Percentiles rank a stretch among this genome's conserved stretches.
phyloP scores from a whole-genome alignment of 1,140 invertebrate species.

The Orchestia grillus region DNA sequence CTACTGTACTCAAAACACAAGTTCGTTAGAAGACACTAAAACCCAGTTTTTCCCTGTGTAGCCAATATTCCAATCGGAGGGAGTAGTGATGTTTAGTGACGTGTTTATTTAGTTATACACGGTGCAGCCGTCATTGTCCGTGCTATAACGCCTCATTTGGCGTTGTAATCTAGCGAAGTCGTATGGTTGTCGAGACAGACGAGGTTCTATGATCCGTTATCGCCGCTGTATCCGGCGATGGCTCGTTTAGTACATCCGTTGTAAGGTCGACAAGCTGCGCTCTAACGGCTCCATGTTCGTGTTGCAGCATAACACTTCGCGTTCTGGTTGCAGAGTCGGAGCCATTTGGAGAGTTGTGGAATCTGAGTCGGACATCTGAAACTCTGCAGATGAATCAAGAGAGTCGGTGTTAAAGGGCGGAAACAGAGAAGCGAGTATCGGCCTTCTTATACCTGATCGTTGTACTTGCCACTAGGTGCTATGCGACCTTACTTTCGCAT shows the following conservation, averaged over 20 bases:
- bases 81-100: background rate
- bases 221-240: background rate
- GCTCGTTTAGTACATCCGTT: constrained; percentile 7
- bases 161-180: background rate
- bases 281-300: background rate
- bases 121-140: background rate
- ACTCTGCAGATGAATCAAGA: too few species aligned
- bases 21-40: too few species aligned
- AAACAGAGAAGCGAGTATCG: too few species aligned
- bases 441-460: too few species aligned
- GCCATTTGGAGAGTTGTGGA: background rate
- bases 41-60: too few species aligned
- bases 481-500: too few species aligned
- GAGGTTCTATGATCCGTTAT: background rate
- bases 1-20: too few species aligned
- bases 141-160: background rate
- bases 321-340: background rate
- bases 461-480: too few species aligned
- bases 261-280: background rate
- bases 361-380: too few species aligned
- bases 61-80: too few species aligned
- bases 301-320: background rate
- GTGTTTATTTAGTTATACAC: background rate
- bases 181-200: background rate
- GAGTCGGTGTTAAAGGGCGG: too few species aligned